Evolutionary conservation across 2,888 invertebrate species (phyloP), one percentile per base, ranked within the genome.

Genomic region (Colostygia pectinataria): DNA sequence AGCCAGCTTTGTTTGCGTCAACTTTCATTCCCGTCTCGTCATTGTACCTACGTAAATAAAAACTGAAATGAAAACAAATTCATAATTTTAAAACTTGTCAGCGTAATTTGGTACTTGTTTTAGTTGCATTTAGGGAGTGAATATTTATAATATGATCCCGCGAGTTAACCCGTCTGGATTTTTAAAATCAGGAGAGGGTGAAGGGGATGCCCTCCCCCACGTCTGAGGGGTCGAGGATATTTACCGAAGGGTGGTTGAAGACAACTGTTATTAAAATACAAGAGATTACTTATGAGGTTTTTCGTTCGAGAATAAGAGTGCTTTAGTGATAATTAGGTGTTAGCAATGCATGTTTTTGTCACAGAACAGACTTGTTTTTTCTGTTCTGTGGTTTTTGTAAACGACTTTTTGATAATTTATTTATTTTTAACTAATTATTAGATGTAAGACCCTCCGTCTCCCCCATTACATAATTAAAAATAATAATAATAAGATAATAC

Each of bases 201-300:
- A 54, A 56, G 53, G 39, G 51, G 49, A 61, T 60, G 57, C 63
- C 58, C 52, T 55, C 55, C 59, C 53, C 57, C 56, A 46, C 57
- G 64, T 60, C 68, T 65, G 58, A 68, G 71, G 72, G 74, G 76
- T 72, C 71, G 68, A 65, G 63, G 61, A 65, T 36, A 39, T 40
- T 41, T 68, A 63, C 64, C 49, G 57, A 66, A 76, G 80, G 83
- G 78, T 71, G 71, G 68, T 67, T 66, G 80, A 81, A 80, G 83
- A 82, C 83, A 80, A 80, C 78, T 78, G 82, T 85, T 87, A 86
- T 86, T 86, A 86, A 84, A 85, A 81, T 72, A 77, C 71, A 71
- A 78, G 73, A 82, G 75, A 80, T 84, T 80, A 81, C 74, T 74
- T 75, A 76, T 72, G 66, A 76, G 70, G 67, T 69, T 78, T 44